Base-by-base conservation (phyloP, 2,113 vertebrate species). In the Takifugu bimaculatus region DNA sequence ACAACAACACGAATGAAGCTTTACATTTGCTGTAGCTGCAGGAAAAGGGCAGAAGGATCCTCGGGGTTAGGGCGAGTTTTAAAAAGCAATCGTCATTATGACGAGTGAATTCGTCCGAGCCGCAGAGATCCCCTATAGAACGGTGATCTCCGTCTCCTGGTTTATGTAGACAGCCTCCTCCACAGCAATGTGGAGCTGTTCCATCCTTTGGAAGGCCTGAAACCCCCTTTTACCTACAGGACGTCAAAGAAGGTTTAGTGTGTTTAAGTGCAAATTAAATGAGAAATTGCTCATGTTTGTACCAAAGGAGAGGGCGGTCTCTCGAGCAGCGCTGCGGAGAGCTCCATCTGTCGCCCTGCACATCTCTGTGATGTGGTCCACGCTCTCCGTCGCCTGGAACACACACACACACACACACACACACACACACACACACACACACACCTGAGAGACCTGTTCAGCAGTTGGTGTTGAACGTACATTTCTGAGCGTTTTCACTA, bases 271-370 rank as follows among this genome's bases (percentile, higher is more conserved):
- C 2, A 27, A 47, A 20, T 2, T n/a, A 4, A 44, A 4, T 29
- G 3, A 20, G 12, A 9, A 20, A 7, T 6, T 5, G 28, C 1
- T 13, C 0, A 15, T 39, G 20, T 25, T 49, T 13, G 28, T 86
- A 91, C 91, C 91, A 5, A 91, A 92, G 2, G 90, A 92, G 27
- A 92, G 82, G 50, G 91, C 70, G 0, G 90, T 88, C 63, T 92
- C 89, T 70, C 74, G 88, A 71, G 85, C 90, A 0, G 87, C 69
- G 3, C 84, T 65, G 26, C 87, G 81, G 4, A 92, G 62, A 47
- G 90, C 89, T 78, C 91, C 90, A 26, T 91, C 88, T 0, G 45
- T n/a, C 6, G 80, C 87, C 6, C 77, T 74, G 86, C 89, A 90
- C 59, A 92, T 57, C 50, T 91, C 90, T 12, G 88, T 81, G 4